Evolutionary conservation across 2,797 vertebrate genomes (phyloP).

Genomic region (Falco peregrinus): DNA sequence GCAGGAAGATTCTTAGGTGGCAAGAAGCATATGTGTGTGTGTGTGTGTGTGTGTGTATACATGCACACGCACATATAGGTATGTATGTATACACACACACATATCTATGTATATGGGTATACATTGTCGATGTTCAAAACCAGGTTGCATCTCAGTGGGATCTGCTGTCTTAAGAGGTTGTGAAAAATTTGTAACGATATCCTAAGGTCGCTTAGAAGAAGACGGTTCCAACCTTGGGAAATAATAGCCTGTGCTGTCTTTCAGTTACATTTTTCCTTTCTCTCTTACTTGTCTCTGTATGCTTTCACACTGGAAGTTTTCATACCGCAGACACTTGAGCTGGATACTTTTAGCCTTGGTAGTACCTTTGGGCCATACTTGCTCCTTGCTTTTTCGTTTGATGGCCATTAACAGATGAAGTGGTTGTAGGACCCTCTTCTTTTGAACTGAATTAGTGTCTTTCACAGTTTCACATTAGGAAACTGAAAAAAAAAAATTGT

Average conservation of each 20-base stretch:
- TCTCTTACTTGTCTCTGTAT: not conserved
- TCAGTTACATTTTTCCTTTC: not conserved
- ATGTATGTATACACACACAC: too few relatives aligned
- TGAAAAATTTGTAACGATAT: not conserved
- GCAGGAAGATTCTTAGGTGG: not conserved
- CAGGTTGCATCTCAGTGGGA: not conserved
- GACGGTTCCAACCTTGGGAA: not conserved
- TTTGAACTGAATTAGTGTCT: not conserved
- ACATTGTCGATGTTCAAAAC: not conserved
- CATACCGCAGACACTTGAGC: not conserved
- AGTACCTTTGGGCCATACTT: not conserved
- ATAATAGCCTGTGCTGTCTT: not conserved
- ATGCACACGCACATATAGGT: not conserved
- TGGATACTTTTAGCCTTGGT: not conserved
- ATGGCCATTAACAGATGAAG: not conserved
- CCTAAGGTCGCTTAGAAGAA: not conserved
- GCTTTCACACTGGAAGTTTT: not conserved
- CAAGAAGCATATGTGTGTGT: not conserved
- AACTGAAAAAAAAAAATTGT: not conserved
- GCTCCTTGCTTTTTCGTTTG: not conserved
- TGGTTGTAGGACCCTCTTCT: not conserved
- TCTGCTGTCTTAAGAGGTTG: not conserved
- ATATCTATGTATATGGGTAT: not conserved
- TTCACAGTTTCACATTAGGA: not conserved
- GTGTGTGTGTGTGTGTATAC: not conserved